Base-by-base conservation (phyloP, 2,797 vertebrate species). In the Sebastes goodei region DNA sequence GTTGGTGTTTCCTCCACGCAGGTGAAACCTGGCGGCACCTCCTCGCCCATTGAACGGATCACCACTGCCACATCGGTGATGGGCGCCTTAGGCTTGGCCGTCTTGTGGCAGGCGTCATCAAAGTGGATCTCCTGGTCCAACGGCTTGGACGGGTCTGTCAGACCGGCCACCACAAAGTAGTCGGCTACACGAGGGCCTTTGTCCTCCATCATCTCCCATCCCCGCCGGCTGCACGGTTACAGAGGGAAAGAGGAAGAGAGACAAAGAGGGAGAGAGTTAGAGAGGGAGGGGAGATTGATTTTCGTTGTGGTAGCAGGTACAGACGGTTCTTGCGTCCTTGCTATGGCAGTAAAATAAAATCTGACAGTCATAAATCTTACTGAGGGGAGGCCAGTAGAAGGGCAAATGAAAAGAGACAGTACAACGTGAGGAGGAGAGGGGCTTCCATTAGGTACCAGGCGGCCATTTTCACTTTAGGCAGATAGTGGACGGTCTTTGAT, bases 101-200 rank as follows among this genome's bases (percentile, higher is more conserved):
- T 95, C 95, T 97, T 98, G 90, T 97, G 97, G 91, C 97, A 97
- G 83, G 94, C 96, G 64, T 98, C 97, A 10, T 98, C 97, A 91
- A 98, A 98, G 89, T 97, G 97, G 92, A 98, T 97, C 95, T 98
- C 97, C 92, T 98, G 97, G 91, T 98, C 98, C 80, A 98, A 93
- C 2, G 97, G 98, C 82, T 96, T 98, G 73, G 97, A 98, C 66
- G 95, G 91, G 85, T 98, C 97, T 0, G 98, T 99, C 82, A 99
- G 94, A 79, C 98, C 98, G 5, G 98, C 97, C 80, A 99, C 97
- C 87, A 98, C 98, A 72, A 99, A 99, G 95, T 99, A 99, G 95
- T 99, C 98, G 27, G 97, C 97, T 86, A 99, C 98, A 91, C 97
- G 98, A 82, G 96, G 97, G 73, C 97, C 97, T 94, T 97, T 98